Evolutionary conservation across 2,797 vertebrate genomes (phyloP).

Genomic region (Sphaeramia orbicularis): DNA sequence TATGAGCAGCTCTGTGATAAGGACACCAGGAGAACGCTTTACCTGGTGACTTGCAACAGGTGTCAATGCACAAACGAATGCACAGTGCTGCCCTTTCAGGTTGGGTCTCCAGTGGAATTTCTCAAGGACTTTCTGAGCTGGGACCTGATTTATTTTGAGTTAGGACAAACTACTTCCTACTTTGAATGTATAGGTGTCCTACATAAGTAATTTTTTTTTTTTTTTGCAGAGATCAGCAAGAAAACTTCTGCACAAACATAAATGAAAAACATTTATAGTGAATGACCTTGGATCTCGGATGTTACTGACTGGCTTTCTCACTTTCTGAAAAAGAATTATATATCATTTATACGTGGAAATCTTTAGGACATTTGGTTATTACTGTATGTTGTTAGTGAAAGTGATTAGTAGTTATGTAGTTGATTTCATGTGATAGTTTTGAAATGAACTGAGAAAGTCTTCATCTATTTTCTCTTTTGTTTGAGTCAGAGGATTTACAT

Average conservation of each 20-base stretch:
- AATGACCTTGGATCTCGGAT: slow-evolving; percentile 13
- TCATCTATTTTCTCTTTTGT: too few species aligned
- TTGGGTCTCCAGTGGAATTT: slow-evolving; percentile 17
- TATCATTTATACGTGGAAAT: too few species aligned
- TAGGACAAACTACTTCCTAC: slow-evolving; percentile 23
- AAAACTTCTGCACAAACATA: slow-evolving; percentile 6
- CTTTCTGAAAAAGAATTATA: background rate
- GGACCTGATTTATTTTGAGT: slow-evolving; percentile 33
- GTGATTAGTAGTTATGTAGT: slow-evolving; percentile 1
- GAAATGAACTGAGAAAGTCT: background rate
- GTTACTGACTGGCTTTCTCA: background rate
- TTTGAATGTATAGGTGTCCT: slow-evolving; percentile 17
- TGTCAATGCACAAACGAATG: slow-evolving; percentile 21
- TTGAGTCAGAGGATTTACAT: too few species aligned
- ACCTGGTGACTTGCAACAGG: slow-evolving; percentile 18
- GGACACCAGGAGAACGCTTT: slow-evolving; percentile 33
- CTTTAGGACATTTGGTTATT: background rate
- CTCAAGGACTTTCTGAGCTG: slow-evolving; percentile 32
- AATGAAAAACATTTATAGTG: background rate
- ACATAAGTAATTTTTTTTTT: background rate
- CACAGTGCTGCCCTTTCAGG: slow-evolving; percentile 4
- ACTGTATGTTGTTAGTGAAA: background rate
- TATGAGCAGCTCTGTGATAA: slow-evolving; percentile 45
- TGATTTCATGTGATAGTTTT: slow-evolving; percentile 24
- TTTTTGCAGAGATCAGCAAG: slow-evolving; percentile 17